Evolutionary conservation across 2,888 invertebrate species (phyloP).

Genomic region (Melanophora roralis): DNA sequence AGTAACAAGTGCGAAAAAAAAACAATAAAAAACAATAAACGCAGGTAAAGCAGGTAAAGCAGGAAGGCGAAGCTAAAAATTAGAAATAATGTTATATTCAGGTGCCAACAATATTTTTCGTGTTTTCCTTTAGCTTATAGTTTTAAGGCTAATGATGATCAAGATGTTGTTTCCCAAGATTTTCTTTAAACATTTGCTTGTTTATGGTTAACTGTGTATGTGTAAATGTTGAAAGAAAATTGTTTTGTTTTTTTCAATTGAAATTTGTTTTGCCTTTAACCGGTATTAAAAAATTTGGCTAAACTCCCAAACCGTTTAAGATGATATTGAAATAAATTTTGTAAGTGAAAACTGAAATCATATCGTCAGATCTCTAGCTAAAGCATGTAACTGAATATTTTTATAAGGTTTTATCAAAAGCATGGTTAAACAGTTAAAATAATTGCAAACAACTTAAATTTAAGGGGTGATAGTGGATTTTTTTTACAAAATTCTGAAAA

Average conservation of each 20-base stretch:
- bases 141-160: not conserved
- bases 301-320: not conserved
- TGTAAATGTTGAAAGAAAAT: not conserved
- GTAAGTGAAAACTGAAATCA: too few relatives aligned
- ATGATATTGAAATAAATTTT: too few relatives aligned
- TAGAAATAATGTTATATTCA: conserved; percentile 4
- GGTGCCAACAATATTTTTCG: conserved; percentile 21
- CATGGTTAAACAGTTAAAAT: too few relatives aligned
- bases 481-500: too few relatives aligned
- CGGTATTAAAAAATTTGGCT: not conserved
- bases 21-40: not conserved
- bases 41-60: not conserved
- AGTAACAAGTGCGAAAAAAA: conserved; percentile 10
- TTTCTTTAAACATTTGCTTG: not conserved
- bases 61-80: not conserved
- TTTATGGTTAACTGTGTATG: not conserved
- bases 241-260: conserved; percentile 8
- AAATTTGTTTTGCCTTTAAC: not conserved
- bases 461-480: too few relatives aligned
- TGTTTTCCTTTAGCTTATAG: not conserved
- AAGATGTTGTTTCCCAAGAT: not conserved
- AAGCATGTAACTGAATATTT: too few relatives aligned
- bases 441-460: too few relatives aligned
- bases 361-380: too few relatives aligned
- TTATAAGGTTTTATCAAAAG: too few relatives aligned